Conservation (phyloP, 2,797 vertebrate genomes). For the Sebastes wilsoni region DNA sequence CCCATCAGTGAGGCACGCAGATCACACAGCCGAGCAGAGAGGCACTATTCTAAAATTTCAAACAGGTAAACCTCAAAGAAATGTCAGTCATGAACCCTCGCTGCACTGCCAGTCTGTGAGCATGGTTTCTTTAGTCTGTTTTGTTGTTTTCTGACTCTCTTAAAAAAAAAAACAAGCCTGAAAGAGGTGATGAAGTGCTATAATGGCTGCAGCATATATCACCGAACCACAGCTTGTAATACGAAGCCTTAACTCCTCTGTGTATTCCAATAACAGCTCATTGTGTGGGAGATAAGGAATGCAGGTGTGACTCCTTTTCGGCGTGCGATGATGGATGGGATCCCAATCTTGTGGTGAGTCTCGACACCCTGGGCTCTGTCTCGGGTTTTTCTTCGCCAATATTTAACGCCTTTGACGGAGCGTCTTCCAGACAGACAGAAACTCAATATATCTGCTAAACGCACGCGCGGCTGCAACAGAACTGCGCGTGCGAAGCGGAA, state of each 20-base stretch:
- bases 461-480: slow-evolving; percentile 12
- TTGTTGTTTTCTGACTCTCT: not conserved
- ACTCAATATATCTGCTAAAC: slow-evolving; percentile 64
- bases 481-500: not conserved
- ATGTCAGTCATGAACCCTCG: slow-evolving; percentile 33
- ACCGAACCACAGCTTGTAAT: slow-evolving; percentile 44
- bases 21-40: slow-evolving; percentile 1
- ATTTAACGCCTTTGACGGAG: slow-evolving; percentile 45
- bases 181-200: slow-evolving; percentile 34
- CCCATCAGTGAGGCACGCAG: slow-evolving; percentile 3
- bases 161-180: not conserved
- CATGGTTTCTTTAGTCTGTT: slow-evolving; percentile 14
- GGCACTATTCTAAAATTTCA: slow-evolving; percentile 47
- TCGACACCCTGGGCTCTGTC: slow-evolving; percentile 39
- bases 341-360: slow-evolving; percentile 47
- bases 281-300: slow-evolving; percentile 46
- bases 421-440: slow-evolving; percentile 55
- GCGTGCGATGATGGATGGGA: slow-evolving; percentile 55
- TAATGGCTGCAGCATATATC: slow-evolving; percentile 42
- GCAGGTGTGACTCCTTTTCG: slow-evolving; percentile 55
- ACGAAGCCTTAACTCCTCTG: slow-evolving; percentile 38
- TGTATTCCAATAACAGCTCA: slow-evolving; percentile 50
- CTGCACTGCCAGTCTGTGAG: not conserved
- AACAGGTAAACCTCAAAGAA: slow-evolving; percentile 45
- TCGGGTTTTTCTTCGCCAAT: slow-evolving; percentile 55